A percentile compares a stretch with the other conserved stretches of the same genome.
These are phyloP conservation scores for Sebastes hubbsi DNA, from an alignment of 2,797 vertebrate genomes.

Conservation along the genomic window DNA sequence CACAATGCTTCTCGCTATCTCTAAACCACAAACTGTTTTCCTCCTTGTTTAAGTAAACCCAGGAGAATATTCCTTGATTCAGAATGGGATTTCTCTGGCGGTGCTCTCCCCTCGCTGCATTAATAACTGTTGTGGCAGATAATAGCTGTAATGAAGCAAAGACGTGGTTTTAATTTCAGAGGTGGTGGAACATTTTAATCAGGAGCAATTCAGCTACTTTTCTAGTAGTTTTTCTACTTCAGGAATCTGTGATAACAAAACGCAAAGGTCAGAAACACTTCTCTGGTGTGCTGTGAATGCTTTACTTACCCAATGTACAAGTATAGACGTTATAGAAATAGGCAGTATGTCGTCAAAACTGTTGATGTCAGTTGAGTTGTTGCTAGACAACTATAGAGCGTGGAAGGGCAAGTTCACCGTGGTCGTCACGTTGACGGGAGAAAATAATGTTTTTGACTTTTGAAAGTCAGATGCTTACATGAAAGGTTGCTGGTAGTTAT, in stretches of 20 bases:
- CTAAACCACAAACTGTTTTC: background rate
- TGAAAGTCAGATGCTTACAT: background rate
- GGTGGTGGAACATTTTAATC: slow-evolving; percentile 20
- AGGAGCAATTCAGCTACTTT: background rate
- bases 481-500: background rate
- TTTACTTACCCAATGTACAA: background rate
- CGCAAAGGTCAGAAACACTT: background rate
- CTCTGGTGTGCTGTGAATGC: background rate
- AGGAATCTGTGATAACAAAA: background rate
- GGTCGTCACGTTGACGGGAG: background rate
- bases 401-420: background rate
- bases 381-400: background rate
- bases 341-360: background rate
- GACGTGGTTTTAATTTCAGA: slow-evolving; percentile 14
- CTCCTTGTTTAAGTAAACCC: background rate
- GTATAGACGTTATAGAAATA: background rate
- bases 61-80: background rate
- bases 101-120: background rate
- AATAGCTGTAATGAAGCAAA: slow-evolving; percentile 14
- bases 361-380: background rate
- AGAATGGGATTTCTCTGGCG: background rate
- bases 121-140: slow-evolving; percentile 9
- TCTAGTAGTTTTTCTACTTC: background rate
- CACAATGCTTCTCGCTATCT: background rate
- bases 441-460: background rate